These are phyloP conservation scores for Synergus itoensis DNA, from an alignment of 2,888 invertebrate species.

Conservation along the genomic window DNA sequence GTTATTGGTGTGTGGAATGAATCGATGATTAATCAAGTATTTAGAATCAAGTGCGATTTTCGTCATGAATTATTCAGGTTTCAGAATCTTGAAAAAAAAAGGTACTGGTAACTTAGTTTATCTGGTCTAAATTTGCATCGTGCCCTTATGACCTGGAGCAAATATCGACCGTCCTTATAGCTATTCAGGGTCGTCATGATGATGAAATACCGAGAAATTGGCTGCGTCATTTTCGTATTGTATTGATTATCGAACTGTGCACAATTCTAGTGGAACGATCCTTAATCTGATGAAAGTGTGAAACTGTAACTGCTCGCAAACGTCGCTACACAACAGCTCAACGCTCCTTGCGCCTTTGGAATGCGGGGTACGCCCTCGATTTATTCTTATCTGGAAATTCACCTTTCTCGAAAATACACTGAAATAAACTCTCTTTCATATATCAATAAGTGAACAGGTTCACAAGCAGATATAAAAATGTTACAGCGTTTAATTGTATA, in stretches of 20 bases:
- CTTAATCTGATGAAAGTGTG: conserved; percentile 68
- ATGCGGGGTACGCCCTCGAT: conserved; percentile 48
- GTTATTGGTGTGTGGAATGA: conserved; percentile 34
- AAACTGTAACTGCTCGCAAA: conserved; percentile 53
- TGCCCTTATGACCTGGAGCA: neutral
- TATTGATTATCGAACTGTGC: conserved; percentile 40
- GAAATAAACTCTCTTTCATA: neutral
- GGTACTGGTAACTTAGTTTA: neutral
- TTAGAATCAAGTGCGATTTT: conserved; percentile 22
- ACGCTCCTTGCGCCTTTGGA: conserved; percentile 67
- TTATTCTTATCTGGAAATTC: neutral
- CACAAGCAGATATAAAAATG: no score
- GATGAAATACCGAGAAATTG: conserved; percentile 36
- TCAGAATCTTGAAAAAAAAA: neutral
- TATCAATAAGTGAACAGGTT: neutral
- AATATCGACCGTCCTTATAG: conserved; percentile 28
- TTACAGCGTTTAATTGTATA: no score
- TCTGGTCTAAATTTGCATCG: conserved; percentile 4
- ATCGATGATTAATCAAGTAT: neutral
- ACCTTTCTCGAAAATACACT: neutral
- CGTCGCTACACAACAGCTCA: conserved; percentile 58
- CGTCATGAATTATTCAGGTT: conserved; percentile 29
- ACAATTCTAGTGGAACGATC: conserved; percentile 61
- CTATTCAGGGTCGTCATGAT: conserved; percentile 16
- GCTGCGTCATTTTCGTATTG: conserved; percentile 26